Percentiles rank a stretch among this genome's conserved stretches.
Evolutionary conservation across 2,113 vertebrate species (phyloP).

Genomic region (Labeo catla): DNA sequence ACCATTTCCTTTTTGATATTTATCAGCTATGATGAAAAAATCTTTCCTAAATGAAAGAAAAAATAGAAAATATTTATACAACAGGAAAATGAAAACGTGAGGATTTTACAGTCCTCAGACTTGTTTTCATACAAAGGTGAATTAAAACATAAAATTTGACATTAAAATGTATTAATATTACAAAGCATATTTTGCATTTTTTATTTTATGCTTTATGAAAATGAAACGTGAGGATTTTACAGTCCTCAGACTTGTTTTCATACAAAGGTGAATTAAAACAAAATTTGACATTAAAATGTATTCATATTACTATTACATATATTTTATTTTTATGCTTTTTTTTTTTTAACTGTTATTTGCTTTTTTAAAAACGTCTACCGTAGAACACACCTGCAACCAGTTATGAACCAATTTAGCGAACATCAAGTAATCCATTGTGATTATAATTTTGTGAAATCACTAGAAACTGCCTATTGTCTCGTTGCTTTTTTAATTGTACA

Average conservation of each 20-base stretch:
- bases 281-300: neutral
- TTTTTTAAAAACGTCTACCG: neutral
- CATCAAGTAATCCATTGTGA: neutral
- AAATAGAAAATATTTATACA: neutral
- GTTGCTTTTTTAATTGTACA: neutral
- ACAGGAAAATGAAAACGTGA: neutral
- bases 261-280: neutral
- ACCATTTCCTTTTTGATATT: slow-evolving; percentile 71
- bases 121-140: neutral
- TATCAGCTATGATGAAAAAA: slow-evolving; percentile 68
- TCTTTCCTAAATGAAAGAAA: slow-evolving; percentile 55
- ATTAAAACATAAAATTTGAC: neutral
- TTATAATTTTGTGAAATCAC: neutral
- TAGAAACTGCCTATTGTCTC: neutral
- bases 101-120: neutral
- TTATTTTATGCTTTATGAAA: neutral
- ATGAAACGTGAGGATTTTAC: neutral
- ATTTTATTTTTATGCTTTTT: neutral
- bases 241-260: neutral
- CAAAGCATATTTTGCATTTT: neutral
- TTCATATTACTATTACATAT: neutral
- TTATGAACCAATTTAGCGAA: neutral
- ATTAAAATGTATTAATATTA: neutral
- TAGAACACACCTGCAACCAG: neutral
- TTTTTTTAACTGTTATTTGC: neutral